These are phyloP conservation scores for Sturnus vulgaris DNA, from an alignment of 2,113 vertebrate genomes.

Conservation along the genomic window DNA sequence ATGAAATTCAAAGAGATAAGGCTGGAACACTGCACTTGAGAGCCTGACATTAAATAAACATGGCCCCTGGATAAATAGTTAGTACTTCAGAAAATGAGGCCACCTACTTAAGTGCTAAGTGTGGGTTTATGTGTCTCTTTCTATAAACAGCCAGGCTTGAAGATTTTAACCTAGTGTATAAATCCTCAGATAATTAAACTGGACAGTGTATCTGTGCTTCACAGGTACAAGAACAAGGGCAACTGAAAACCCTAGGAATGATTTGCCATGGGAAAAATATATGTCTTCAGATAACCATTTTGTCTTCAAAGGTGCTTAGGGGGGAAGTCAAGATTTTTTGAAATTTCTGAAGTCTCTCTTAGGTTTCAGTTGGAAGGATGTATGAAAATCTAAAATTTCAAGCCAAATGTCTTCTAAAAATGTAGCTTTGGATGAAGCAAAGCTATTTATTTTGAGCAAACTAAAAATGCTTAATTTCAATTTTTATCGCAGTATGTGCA, in stretches of 20 bases:
- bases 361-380: background rate
- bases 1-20: background rate
- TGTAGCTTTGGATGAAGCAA: background rate
- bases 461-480: background rate
- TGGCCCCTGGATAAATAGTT: slow-evolving; percentile 3
- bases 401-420: background rate
- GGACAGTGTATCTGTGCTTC: background rate
- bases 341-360: background rate
- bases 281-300: background rate
- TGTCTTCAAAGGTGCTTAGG: background rate
- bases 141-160: background rate
- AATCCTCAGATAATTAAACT: background rate
- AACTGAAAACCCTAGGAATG: background rate
- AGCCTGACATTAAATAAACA: slow-evolving; percentile 56
- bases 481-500: background rate
- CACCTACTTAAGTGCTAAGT: slow-evolving; percentile 9
- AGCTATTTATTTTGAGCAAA: background rate
- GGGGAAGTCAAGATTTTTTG: background rate
- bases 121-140: background rate
- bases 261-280: background rate
- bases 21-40: background rate
- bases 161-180: background rate
- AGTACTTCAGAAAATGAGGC: slow-evolving; percentile 37
- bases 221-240: background rate
- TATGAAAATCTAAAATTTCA: background rate